Conservation (phyloP, 2,113 vertebrate species). For the Chroicocephalus ridibundus region DNA sequence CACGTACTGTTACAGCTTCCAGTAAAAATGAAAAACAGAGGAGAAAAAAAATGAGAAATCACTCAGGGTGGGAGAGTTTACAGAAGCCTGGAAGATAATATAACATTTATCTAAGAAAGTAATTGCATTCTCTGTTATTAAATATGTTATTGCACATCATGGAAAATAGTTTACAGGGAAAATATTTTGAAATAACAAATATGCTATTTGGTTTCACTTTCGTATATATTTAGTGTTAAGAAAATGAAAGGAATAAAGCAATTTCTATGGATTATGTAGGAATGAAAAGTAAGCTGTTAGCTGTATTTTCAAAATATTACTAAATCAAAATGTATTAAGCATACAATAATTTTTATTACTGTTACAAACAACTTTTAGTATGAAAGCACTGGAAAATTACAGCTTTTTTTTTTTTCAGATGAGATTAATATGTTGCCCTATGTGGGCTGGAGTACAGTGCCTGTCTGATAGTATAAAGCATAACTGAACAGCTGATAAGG, state of each 20-base stretch:
- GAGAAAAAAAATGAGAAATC: neutral
- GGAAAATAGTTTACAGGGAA: constrained; percentile 1
- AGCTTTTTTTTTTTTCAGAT: neutral
- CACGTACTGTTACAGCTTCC: neutral
- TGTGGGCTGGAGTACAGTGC: neutral
- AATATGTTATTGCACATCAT: neutral
- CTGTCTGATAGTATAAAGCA: constrained; percentile 13
- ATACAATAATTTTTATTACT: constrained; percentile 30
- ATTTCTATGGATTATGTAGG: neutral
- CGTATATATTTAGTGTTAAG: neutral
- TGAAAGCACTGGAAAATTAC: constrained; percentile 12
- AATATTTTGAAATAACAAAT: constrained; percentile 15
- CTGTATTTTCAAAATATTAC: neutral
- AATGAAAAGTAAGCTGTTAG: constrained; percentile 12
- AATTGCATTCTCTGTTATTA: neutral
- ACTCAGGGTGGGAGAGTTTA: neutral
- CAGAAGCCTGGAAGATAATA: neutral
- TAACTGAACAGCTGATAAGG: constrained; percentile 41
- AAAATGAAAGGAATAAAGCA: constrained; percentile 3
- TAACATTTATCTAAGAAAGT: constrained; percentile 16
- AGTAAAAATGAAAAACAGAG: neutral
- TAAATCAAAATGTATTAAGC: neutral
- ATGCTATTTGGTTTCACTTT: neutral
- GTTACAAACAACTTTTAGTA: neutral
- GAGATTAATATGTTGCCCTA: neutral